Percentiles rank a stretch among this genome's conserved stretches.
Conservation (phyloP, 2,888 invertebrate species). For the Oxystoma pomonae region DNA sequence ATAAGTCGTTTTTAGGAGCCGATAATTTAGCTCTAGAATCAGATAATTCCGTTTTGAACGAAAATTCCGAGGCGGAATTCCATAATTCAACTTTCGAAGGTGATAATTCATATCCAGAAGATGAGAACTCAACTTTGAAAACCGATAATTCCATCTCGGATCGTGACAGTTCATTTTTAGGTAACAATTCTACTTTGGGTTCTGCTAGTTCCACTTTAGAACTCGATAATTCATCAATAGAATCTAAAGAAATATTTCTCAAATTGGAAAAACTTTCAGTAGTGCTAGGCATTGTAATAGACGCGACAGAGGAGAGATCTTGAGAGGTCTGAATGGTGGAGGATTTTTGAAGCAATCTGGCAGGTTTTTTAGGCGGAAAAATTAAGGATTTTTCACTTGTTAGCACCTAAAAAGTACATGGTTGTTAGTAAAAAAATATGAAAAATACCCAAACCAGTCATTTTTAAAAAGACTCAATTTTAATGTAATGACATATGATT, state of each 20-base stretch:
- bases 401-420: not conserved
- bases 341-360: slow-evolving; percentile 43
- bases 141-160: not conserved
- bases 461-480: too few relatives aligned
- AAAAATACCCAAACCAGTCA: not conserved
- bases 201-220: not conserved
- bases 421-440: too few relatives aligned
- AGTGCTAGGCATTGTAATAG: slow-evolving; percentile 41
- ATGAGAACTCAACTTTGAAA: not conserved
- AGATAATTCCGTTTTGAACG: not conserved
- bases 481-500: too few relatives aligned
- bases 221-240: slow-evolving; percentile 44
- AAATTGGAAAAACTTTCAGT: slow-evolving; percentile 44
- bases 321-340: slow-evolving; percentile 21
- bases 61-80: not conserved
- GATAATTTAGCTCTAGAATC: not conserved
- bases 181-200: not conserved
- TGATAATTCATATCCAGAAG: not conserved
- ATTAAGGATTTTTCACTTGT: slow-evolving; percentile 1
- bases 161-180: not conserved
- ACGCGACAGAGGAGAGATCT: slow-evolving; percentile 34
- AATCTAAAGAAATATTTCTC: slow-evolving; percentile 45
- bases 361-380: slow-evolving; percentile 48
- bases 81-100: not conserved
- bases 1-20: too few relatives aligned